phyloP scores from a whole-genome alignment of 2,113 vertebrate genomes.

The Cyanistes caeruleus region DNA sequence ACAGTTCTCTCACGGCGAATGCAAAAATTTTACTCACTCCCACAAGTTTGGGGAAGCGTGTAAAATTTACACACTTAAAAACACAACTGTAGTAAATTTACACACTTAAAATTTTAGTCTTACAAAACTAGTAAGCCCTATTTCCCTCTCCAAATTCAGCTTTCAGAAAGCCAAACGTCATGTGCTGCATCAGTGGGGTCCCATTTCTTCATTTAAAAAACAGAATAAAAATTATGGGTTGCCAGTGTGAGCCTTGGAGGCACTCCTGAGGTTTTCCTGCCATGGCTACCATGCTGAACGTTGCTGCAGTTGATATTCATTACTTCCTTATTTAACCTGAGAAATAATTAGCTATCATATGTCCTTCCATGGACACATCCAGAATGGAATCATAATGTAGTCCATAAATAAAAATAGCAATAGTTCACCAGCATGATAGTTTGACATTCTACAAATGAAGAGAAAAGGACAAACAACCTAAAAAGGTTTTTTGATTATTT shows the following conservation, averaged over 20 bases:
- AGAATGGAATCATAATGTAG: not conserved
- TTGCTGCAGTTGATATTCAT: not conserved
- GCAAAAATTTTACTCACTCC: not conserved
- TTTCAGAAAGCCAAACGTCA: not conserved
- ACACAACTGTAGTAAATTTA: too few relatives aligned
- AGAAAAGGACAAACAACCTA: not conserved
- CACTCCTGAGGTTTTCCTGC: not conserved
- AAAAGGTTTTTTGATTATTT: not conserved
- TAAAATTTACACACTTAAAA: too few relatives aligned
- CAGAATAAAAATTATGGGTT: not conserved
- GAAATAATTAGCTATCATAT: not conserved
- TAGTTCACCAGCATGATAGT: fast-evolving
- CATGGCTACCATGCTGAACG: not conserved
- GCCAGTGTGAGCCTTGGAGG: not conserved
- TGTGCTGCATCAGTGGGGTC: not conserved
- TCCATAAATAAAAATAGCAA: not conserved
- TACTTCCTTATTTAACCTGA: not conserved
- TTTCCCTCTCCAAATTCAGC: not conserved
- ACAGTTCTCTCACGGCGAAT: not conserved
- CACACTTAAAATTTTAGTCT: not conserved
- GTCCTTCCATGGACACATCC: not conserved
- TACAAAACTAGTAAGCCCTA: not conserved
- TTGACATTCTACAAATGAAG: not conserved
- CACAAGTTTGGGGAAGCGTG: not conserved
- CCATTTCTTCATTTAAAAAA: not conserved